Evolutionary conservation across 2,113 vertebrate genomes (phyloP), one percentile per base, ranked within the genome.

Genomic region (Furnarius figulus): DNA sequence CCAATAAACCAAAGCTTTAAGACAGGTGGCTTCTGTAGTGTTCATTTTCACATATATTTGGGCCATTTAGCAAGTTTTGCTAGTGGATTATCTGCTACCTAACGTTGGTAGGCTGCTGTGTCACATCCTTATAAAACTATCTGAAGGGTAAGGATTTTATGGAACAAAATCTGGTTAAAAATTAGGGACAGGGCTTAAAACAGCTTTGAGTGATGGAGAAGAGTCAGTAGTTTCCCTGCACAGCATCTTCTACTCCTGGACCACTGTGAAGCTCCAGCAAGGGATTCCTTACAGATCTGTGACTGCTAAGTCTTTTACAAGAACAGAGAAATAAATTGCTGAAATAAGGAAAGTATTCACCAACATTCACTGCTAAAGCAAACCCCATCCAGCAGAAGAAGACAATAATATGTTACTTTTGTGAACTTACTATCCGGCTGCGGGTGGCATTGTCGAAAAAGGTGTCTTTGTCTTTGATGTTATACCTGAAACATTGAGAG

Each of bases 401-500:
- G 17, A n/a, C 6, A 76, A 28, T 18, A 15, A 25, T 28, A 21
- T 6, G 6, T 46, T 28, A 65, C 22, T 67, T n/a, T 14, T 28
- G 22, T 37, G 77, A 92, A 99, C 99, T 99, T 97, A 99, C 99
- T 97, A 99, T 99, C 97, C 99, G 98, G 95, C 99, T 99, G 67
- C 99, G 99, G 10, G 99, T 99, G 40, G 98, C 98, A 19, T 98
- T 99, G 95, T 99, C 98, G 96, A 99, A 99, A 97, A 99, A 98
- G 0, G 98, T 98, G 44, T 99, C 99, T 96, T 98, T 99, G 50
- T 99, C 98, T 81, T 98, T 98, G 96, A 99, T 98, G 91, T 99
- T 98, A 90, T 99, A 99, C 94, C 99, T 99, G 93, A 96, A 91
- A 75, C 1, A 6, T 76, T 2, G 23, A 88, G 30, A 87, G 6